Base-by-base conservation (phyloP, 2,113 vertebrate species). In the Columbina picui region DNA sequence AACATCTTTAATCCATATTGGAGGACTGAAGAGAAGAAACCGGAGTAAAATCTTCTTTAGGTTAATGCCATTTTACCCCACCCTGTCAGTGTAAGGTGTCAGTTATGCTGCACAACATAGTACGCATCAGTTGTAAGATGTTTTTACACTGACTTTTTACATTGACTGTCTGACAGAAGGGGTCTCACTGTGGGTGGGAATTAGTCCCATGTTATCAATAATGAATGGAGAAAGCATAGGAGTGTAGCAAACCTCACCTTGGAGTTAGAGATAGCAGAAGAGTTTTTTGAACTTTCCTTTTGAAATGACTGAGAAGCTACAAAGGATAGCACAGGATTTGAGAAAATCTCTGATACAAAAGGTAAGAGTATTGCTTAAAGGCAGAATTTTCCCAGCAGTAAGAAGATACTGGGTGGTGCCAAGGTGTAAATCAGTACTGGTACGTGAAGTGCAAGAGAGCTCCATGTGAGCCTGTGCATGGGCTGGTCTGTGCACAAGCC, bases 391-490 rank as follows among this genome's bases (percentile, higher is more conserved):
- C 45, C 2, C 6, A 87, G 29, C 26, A 32, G n/a, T 59, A 25
- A 32, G 61, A 80, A 57, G 14, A 25, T 30, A 27, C 4, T 29
- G 5, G 21, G 2, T 65, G n/a, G 22, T 80, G 20, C 47, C 17
- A 17, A 34, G 41, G 12, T 43, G 14, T 25, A 49, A 65, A 67
- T n/a, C 5, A 0, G 3, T 18, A 15, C 12, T n/a, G 22, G 45
- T 27, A 34, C 1, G 1, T 26, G 38, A 52, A 76, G 7, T 17
- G n/a, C 27, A 47, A 32, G 34, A 59, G 30, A 20, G 26, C 12
- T 41, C 10, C 0, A 3, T 7, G 8, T 5, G 23, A 78, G 26
- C 18, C 61, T 47, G 32, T 29, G 1, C 22, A 7, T 0, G 4
- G n/a, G 27, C 3, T 53, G 23, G 12, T 71, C 30, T 22, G 9